A percentile compares a stretch with the other conserved stretches of the same genome.
These are phyloP conservation scores for Neotoxoptera formosana DNA, from an alignment of 1,140 invertebrate genomes.

Conservation along the genomic window DNA sequence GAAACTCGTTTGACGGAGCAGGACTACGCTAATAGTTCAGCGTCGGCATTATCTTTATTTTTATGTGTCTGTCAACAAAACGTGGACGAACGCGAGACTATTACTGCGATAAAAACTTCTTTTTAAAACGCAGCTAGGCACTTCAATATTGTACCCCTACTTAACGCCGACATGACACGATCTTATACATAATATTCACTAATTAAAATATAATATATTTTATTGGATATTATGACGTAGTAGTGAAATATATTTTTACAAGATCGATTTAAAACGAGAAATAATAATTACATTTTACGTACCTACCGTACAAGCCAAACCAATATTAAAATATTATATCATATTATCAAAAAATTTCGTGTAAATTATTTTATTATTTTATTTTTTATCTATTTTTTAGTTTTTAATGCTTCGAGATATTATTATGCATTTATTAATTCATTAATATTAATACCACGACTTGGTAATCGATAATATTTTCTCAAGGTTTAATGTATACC, in stretches of 20 bases:
- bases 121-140: background rate
- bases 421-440: no score
- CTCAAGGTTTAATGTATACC: no score
- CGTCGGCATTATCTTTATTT: background rate
- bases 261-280: background rate
- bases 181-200: background rate
- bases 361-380: background rate
- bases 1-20: background rate
- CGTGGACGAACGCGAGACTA: no score
- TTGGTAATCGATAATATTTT: no score
- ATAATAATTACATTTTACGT: background rate
- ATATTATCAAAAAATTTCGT: background rate
- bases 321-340: background rate
- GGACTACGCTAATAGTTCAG: background rate
- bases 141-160: no score
- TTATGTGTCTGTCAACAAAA: background rate
- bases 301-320: background rate
- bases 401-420: no score
- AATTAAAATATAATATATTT: background rate
- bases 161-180: background rate
- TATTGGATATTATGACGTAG: no score
- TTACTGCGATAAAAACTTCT: background rate
- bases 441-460: no score
- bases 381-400: no score
- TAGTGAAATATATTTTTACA: background rate